Evolutionary conservation across 1,140 invertebrate species (phyloP).

Genomic region (Polypedilum pembai): DNA sequence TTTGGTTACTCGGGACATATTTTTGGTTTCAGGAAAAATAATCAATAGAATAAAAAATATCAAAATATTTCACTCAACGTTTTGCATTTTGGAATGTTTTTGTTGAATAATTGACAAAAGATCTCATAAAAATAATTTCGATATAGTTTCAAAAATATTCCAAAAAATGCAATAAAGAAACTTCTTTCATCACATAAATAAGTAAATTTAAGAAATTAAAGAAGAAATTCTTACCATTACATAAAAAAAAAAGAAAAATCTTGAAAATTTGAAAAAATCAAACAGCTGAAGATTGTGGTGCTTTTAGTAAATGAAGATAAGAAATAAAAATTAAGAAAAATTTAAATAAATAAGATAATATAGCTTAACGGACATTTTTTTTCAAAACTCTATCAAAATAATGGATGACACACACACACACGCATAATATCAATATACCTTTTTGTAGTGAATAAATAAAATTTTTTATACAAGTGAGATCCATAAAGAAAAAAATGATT

Average conservation of each 20-base stretch:
- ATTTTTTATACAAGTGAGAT: neutral
- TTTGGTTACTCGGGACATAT: too few relatives aligned
- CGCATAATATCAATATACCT: neutral
- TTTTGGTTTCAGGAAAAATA: too few relatives aligned
- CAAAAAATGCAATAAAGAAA: too few relatives aligned
- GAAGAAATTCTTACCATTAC: neutral
- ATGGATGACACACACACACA: neutral
- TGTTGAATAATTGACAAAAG: too few relatives aligned
- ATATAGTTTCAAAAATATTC: too few relatives aligned
- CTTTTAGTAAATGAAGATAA: constrained; percentile 18
- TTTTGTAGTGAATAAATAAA: neutral
- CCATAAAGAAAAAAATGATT: neutral
- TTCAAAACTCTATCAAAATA: neutral
- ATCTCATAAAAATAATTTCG: too few relatives aligned
- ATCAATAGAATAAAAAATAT: too few relatives aligned
- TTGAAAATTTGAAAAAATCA: constrained; percentile 8
- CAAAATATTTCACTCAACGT: too few relatives aligned
- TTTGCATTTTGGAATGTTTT: too few relatives aligned
- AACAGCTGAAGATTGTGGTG: constrained; percentile 26
- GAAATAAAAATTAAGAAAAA: neutral
- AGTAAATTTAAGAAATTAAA: too few relatives aligned
- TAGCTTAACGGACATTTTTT: constrained; percentile 2
- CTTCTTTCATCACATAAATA: too few relatives aligned
- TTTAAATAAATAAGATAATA: neutral
- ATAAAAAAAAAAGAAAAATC: constrained; percentile 1